A percentile compares a stretch with the other conserved stretches of the same genome.
Evolutionary conservation across 2,797 vertebrate genomes (phyloP).

Genomic region (Notamacropus eugenii): DNA sequence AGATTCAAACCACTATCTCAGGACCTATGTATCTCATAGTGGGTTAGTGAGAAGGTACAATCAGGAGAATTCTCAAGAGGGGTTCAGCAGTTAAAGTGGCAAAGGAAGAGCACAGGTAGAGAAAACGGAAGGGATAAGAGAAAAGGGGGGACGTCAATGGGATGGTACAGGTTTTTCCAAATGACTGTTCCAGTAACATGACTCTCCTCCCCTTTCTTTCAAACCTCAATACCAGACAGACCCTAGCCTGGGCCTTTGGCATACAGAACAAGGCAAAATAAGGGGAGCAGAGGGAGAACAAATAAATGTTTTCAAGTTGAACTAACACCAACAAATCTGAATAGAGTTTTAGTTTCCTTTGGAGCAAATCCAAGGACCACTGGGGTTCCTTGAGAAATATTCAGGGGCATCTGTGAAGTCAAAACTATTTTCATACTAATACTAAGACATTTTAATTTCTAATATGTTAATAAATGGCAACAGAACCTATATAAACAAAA

Average conservation of each 20-base stretch:
- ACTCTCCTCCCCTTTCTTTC: neutral
- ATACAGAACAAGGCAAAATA: neutral
- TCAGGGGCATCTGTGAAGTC: neutral
- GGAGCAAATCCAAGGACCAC: neutral
- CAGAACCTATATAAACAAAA: neutral
- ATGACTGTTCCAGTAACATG: no score
- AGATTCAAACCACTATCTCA: neutral
- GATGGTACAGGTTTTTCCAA: neutral
- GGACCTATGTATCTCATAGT: neutral
- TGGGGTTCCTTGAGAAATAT: neutral
- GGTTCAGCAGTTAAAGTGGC: neutral
- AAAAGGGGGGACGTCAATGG: neutral
- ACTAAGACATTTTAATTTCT: neutral
- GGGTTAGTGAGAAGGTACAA: neutral
- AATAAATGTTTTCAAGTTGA: neutral
- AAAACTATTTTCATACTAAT: neutral
- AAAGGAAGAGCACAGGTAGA: neutral
- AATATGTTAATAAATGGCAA: neutral
- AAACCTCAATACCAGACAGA: neutral
- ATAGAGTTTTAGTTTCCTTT: constrained; percentile 1
- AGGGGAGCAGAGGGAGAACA: neutral
- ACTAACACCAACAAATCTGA: neutral
- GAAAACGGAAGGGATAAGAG: neutral
- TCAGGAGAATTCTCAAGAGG: neutral
- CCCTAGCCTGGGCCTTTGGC: neutral